phyloP scores from a whole-genome alignment of 2,113 vertebrate species.

The cat (Felis catus) region DNA sequence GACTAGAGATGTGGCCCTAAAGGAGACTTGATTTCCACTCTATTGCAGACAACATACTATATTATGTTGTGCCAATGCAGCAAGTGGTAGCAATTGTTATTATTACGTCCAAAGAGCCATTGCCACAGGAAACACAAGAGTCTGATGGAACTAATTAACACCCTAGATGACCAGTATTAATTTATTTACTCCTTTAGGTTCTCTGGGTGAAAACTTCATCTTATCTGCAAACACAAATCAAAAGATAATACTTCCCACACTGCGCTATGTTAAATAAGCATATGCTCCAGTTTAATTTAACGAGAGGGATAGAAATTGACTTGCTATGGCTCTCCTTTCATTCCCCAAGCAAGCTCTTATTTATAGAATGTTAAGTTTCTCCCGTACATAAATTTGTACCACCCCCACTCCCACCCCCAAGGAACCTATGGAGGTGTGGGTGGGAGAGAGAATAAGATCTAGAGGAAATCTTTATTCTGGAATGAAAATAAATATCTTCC shows the following conservation, averaged over 20 bases:
- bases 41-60: not conserved
- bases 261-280: not conserved
- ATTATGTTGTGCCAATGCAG: not conserved
- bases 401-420: not conserved
- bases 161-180: not conserved
- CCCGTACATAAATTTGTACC: not conserved
- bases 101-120: not conserved
- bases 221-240: not conserved
- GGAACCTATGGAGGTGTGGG: not conserved
- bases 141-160: not conserved
- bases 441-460: not conserved
- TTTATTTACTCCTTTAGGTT: not conserved
- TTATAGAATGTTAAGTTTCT: not conserved
- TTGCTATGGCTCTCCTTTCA: not conserved
- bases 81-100: not conserved
- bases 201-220: not conserved
- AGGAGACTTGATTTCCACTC: not conserved
- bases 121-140: not conserved
- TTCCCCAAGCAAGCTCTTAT: not conserved
- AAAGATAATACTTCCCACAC: not conserved
- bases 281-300: not conserved
- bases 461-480: not conserved
- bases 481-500: slow-evolving; percentile 4
- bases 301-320: not conserved
- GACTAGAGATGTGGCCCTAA: not conserved